phyloP scores from a whole-genome alignment of 2,888 invertebrate species.

The Lutraria lutraria region DNA sequence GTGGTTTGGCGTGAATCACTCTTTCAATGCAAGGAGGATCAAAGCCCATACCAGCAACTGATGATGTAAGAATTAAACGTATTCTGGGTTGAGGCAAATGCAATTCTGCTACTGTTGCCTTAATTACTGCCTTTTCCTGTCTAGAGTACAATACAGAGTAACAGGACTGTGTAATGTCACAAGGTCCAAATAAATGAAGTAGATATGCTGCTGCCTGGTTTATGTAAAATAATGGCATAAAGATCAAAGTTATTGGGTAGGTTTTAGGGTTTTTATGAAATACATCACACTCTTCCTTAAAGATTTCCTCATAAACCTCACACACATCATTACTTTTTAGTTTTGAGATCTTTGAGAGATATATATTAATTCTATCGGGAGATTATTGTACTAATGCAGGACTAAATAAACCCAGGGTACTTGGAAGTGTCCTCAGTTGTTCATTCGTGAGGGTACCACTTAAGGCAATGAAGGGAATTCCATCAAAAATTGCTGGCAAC shows the following conservation, averaged over 20 bases:
- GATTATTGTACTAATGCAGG: slow-evolving; percentile 26
- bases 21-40: slow-evolving; percentile 39
- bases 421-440: slow-evolving; percentile 32
- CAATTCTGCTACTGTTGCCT: slow-evolving; percentile 43
- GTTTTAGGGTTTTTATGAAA: background rate
- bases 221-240: slow-evolving; percentile 53
- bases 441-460: slow-evolving; percentile 44
- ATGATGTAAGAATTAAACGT: slow-evolving; percentile 48
- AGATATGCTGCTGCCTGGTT: slow-evolving; percentile 44
- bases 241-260: slow-evolving; percentile 55
- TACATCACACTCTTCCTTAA: slow-evolving; percentile 26
- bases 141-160: slow-evolving; percentile 40
- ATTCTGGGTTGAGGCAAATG: slow-evolving; percentile 35
- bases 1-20: slow-evolving; percentile 48
- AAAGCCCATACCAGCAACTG: slow-evolving; percentile 58
- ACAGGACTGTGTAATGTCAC: slow-evolving; percentile 32
- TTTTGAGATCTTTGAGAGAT: slow-evolving; percentile 20
- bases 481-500: too few relatives aligned
- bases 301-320: slow-evolving; percentile 46
- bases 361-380: slow-evolving; percentile 44
- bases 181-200: slow-evolving; percentile 27
- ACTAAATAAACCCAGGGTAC: slow-evolving; percentile 1
- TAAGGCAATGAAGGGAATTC: slow-evolving; percentile 29
- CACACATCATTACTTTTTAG: slow-evolving; percentile 21
- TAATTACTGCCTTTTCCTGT: slow-evolving; percentile 50